These are phyloP conservation scores for Peromyscus aztecus DNA, from an alignment of 2,797 vertebrate genomes.

Conservation along the genomic window DNA sequence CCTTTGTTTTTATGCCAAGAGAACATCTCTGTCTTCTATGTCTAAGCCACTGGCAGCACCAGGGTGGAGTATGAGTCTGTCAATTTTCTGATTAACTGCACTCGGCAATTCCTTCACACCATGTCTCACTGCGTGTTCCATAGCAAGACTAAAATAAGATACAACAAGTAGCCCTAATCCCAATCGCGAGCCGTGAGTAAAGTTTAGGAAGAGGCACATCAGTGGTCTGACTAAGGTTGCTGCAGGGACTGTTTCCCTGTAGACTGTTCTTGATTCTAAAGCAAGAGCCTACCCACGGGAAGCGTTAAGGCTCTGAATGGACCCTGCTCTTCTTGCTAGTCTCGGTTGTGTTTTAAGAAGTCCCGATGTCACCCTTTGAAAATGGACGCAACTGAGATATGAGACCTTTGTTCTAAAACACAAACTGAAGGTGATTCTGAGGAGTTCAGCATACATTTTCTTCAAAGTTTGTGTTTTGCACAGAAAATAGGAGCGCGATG, in stretches of 20 bases:
- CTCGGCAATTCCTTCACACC: constrained; percentile 68
- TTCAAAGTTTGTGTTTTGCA: constrained; percentile 26
- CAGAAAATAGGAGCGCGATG: not conserved
- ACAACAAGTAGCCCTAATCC: not conserved
- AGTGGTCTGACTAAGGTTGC: not conserved
- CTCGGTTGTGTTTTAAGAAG: not conserved
- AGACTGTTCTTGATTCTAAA: not conserved
- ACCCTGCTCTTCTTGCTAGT: not conserved
- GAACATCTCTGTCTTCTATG: constrained; percentile 87
- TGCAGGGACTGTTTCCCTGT: not conserved
- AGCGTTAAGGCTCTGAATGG: not conserved
- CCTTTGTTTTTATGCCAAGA: constrained; percentile 89
- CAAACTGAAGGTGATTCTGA: not conserved
- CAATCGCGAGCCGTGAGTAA: not conserved
- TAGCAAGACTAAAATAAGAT: not conserved
- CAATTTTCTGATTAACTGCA: constrained; percentile 86
- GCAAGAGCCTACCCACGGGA: not conserved
- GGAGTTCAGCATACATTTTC: not conserved
- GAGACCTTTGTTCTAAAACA: not conserved
- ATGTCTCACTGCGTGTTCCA: constrained; percentile 81
- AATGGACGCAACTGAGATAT: not conserved
- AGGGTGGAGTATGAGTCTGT: constrained; percentile 81
- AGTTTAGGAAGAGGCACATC: constrained; percentile 12
- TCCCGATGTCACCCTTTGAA: not conserved
- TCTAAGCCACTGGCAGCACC: constrained; percentile 74